These are phyloP conservation scores for Drosophila yooni DNA, from an alignment of 2,888 invertebrate genomes.

Conservation along the genomic window DNA sequence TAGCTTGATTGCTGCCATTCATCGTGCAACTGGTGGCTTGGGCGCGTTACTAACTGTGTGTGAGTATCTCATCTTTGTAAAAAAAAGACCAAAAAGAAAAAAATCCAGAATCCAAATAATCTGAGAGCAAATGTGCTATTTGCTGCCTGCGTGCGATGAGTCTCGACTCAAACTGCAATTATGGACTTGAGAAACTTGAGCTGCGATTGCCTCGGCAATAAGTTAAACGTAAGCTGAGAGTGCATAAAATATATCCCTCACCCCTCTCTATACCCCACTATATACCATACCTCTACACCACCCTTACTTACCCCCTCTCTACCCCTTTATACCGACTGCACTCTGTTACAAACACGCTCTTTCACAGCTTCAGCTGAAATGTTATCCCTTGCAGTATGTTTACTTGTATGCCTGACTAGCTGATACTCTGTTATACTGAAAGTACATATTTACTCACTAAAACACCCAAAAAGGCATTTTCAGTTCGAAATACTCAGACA, in stretches of 20 bases:
- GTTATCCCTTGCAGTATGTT: neutral
- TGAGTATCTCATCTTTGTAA: constrained; percentile 5
- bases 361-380: neutral
- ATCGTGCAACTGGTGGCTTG: constrained; percentile 35
- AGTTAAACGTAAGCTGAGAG: constrained; percentile 23
- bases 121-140: constrained; percentile 14
- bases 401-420: neutral
- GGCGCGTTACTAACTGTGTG: neutral
- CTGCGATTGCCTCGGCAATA: constrained; percentile 21
- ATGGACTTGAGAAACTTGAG: constrained; percentile 45
- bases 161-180: constrained; percentile 57
- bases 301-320: neutral
- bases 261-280: neutral
- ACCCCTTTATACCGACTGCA: neutral
- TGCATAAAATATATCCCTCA: constrained; percentile 8
- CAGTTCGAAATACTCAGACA: neutral
- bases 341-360: neutral
- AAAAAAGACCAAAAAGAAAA: neutral
- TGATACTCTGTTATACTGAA: neutral
- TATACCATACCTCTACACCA: neutral
- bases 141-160: constrained; percentile 13
- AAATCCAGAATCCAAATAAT: constrained; percentile 3
- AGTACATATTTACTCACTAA: neutral
- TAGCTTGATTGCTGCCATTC: constrained; percentile 54
- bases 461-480: neutral